A percentile compares a stretch with the other conserved stretches of the same genome.
Evolutionary conservation across 2,113 vertebrate genomes (phyloP).

Genomic region (Cebidichthys violaceus): DNA sequence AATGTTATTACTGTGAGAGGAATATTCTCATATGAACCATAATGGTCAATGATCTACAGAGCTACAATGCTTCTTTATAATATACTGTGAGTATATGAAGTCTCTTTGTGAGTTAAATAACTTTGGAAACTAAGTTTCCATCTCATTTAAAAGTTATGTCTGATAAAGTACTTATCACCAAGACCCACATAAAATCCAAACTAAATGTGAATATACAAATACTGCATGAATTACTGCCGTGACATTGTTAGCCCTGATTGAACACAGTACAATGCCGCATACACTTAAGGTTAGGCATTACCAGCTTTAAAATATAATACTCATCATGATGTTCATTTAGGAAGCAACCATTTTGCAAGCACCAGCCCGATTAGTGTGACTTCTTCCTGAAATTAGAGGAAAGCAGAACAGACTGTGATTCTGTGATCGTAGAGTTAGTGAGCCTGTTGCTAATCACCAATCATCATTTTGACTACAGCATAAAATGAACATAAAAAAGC

Average conservation of each 20-base stretch:
- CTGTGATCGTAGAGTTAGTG: conserved; percentile 24
- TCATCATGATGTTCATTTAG: background rate
- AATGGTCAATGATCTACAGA: too few relatives aligned
- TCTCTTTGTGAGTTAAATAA: too few relatives aligned
- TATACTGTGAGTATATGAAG: too few relatives aligned
- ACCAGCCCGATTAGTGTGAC: background rate
- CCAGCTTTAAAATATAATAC: background rate
- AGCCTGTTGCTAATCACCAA: conserved; percentile 44
- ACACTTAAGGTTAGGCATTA: background rate
- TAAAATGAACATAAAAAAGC: conserved; percentile 38
- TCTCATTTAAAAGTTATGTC: background rate
- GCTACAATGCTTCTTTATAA: too few relatives aligned
- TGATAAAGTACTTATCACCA: background rate
- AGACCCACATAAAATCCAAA: background rate
- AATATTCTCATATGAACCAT: too few relatives aligned
- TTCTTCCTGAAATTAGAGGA: conserved; percentile 4
- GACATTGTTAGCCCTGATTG: background rate
- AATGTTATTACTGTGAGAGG: too few relatives aligned
- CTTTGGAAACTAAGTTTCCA: background rate
- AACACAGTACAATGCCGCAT: background rate
- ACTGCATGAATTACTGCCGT: background rate
- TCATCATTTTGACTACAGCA: conserved; percentile 29
- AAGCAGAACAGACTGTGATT: conserved; percentile 3
- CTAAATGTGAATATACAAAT: background rate
- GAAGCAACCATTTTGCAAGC: background rate